These are phyloP conservation scores for Achatina immaculata DNA, from an alignment of 1,140 invertebrate species.

Conservation along the genomic window DNA sequence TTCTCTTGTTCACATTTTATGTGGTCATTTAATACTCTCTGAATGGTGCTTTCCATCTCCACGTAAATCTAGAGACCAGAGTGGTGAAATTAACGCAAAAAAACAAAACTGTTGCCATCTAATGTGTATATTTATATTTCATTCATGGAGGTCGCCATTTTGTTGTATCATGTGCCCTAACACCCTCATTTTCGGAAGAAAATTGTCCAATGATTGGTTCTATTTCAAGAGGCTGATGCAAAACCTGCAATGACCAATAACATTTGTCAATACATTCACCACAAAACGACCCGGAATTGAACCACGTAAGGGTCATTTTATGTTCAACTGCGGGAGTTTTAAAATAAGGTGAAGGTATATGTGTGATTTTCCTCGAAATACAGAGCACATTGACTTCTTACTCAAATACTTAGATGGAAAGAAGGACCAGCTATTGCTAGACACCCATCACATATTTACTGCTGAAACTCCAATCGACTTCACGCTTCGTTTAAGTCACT, in stretches of 20 bases:
- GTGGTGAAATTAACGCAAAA: not conserved
- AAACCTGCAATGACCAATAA: slow-evolving; percentile 21
- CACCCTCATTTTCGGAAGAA: slow-evolving; percentile 26
- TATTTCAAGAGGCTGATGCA: slow-evolving; percentile 4
- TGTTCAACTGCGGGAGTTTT: slow-evolving; percentile 27
- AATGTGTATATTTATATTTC: not conserved
- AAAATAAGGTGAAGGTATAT: slow-evolving; percentile 9
- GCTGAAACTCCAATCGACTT: too few relatives aligned
- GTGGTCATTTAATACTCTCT: not conserved
- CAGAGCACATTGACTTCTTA: too few relatives aligned
- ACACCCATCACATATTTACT: too few relatives aligned
- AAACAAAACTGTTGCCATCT: not conserved
- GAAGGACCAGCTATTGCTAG: too few relatives aligned
- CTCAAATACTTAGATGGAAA: too few relatives aligned
- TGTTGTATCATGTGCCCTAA: slow-evolving; percentile 35
- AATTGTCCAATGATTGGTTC: slow-evolving; percentile 29
- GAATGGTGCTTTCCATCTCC: slow-evolving; percentile 4
- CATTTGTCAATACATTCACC: slow-evolving; percentile 10
- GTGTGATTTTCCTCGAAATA: not conserved
- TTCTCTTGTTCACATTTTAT: not conserved
- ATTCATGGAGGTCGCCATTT: slow-evolving; percentile 35
- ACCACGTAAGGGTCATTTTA: too few relatives aligned
- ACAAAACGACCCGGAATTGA: too few relatives aligned
- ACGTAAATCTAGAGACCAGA: not conserved
- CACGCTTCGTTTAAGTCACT: too few relatives aligned